Base-by-base conservation (phyloP, 2,888 invertebrate genomes). In the Tetheella fluctuosa region DNA sequence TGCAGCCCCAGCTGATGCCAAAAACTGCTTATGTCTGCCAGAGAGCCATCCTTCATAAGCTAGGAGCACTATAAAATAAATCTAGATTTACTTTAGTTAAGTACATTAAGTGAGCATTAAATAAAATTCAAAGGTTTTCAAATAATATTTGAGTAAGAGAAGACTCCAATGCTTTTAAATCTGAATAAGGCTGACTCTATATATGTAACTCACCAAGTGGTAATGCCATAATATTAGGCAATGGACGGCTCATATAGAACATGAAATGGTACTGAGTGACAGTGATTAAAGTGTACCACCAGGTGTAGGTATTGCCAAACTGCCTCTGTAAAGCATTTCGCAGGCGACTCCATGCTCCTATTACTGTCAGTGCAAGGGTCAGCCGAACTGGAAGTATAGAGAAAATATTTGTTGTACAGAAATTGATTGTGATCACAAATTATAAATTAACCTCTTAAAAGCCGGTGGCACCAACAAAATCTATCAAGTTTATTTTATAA, bases 241-340 rank as follows among this genome's bases (percentile, higher is more conserved):
- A 93, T 13, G 99, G 96, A 64, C 99, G 95, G 77, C 98, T 97
- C 89, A 98, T 95, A 85, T 99, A 99, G 88, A 98, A 99, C 95
- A 99, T 96, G 82, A 99, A 98, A 90, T 99, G 99, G 88, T 99
- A 99, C 87, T 99, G 99, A 0, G 98, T 96, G 23, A 96, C 95
- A 1, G 97, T 98, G 61, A 99, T 95, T 6, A 96, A 88, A 23
- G 96, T 94, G 78, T 96, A 96, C 98, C 98, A 98, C 83, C 95
- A 94, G 8, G 96, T 94, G 80, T 97, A 96, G 69, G 95, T 94
- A 61, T 90, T 85, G 15, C 99, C 98, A 90, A 97, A 98, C 62
- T 95, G 94, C 69, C 95, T 95, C 73, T 95, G 94, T 37, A 99
- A 93, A 7, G 97, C 95, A 79, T 95, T 94, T 60, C 96, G 94